A percentile compares a stretch with the other conserved stretches of the same genome.
phyloP scores from a whole-genome alignment of 2,888 invertebrate species.

The Perithous albicinctus region DNA sequence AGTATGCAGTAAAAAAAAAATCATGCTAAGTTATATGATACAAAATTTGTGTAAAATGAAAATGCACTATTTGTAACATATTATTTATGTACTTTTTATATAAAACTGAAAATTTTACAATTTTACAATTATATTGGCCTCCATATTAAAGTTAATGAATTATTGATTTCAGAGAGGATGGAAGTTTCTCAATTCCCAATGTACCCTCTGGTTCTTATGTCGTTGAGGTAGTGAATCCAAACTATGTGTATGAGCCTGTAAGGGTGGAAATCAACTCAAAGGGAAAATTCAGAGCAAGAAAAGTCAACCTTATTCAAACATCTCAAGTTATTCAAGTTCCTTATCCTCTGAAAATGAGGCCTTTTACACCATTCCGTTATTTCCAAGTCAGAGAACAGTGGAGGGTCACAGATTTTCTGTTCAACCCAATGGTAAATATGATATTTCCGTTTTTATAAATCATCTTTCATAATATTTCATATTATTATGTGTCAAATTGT shows the following conservation, averaged over 20 bases:
- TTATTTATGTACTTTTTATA: too few relatives aligned
- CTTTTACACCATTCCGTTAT: conserved; percentile 92
- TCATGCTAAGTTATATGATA: too few relatives aligned
- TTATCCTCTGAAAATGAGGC: conserved; percentile 96
- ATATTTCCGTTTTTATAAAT: neutral
- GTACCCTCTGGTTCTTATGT: conserved; percentile 97
- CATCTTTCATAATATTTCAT: neutral
- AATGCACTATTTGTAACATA: too few relatives aligned
- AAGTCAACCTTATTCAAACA: conserved; percentile 97
- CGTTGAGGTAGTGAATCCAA: conserved; percentile 95
- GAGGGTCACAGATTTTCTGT: conserved; percentile 97
- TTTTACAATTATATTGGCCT: too few relatives aligned
- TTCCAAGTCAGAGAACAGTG: conserved; percentile 98
- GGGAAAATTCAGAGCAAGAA: conserved; percentile 97
- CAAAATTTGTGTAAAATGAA: too few relatives aligned
- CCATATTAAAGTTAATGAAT: too few relatives aligned
- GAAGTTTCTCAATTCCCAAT: conserved; percentile 94
- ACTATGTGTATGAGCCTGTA: conserved; percentile 96
- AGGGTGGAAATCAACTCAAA: conserved; percentile 99
- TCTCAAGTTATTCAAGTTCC: conserved; percentile 95
- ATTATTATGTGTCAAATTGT: conserved; percentile 10
- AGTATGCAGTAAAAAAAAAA: too few relatives aligned
- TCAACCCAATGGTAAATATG: conserved; percentile 94
- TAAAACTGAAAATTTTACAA: too few relatives aligned
- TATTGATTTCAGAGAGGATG: conserved; percentile 90